Conservation (phyloP, 2,888 invertebrate genomes). For the Emmelina monodactyla region DNA sequence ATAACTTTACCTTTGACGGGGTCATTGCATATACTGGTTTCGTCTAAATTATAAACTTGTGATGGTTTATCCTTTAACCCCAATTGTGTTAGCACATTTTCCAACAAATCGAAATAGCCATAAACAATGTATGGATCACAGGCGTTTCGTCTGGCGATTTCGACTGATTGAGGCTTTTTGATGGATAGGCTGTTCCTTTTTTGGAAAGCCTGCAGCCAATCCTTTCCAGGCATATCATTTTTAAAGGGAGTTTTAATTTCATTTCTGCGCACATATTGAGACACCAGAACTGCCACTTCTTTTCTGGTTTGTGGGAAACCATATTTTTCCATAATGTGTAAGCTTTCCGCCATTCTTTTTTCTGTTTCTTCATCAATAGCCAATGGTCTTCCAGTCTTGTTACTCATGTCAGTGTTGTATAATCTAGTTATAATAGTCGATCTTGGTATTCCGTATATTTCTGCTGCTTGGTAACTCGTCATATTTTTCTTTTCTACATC, state of each 20-base stretch:
- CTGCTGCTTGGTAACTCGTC: no score
- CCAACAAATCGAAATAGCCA: conserved; percentile 7
- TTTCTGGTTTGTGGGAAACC: conserved; percentile 22
- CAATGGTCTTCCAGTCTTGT: no score
- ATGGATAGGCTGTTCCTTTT: conserved; percentile 13
- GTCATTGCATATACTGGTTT: conserved; percentile 17
- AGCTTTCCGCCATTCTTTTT: no score
- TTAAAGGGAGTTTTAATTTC: conserved; percentile 20
- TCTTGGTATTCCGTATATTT: no score
- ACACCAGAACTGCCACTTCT: conserved; percentile 19
- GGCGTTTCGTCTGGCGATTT: conserved; percentile 17
- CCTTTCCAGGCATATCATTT: conserved; percentile 19
- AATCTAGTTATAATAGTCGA: no score
- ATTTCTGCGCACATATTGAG: conserved; percentile 19
- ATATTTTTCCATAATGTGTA: conserved; percentile 15
- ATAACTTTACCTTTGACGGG: conserved; percentile 18
- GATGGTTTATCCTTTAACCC: conserved; percentile 18
- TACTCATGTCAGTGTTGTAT: no score
- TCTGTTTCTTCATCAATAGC: no score
- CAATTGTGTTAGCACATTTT: conserved; percentile 14
- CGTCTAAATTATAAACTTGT: conserved; percentile 13
- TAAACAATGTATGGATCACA: conserved; percentile 14
- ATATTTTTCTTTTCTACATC: no score
- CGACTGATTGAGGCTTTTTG: conserved; percentile 18
- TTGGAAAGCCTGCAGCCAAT: conserved; percentile 20